These are phyloP conservation scores for Plusia festucae DNA, from an alignment of 2,888 invertebrate genomes.

Conservation along the genomic window DNA sequence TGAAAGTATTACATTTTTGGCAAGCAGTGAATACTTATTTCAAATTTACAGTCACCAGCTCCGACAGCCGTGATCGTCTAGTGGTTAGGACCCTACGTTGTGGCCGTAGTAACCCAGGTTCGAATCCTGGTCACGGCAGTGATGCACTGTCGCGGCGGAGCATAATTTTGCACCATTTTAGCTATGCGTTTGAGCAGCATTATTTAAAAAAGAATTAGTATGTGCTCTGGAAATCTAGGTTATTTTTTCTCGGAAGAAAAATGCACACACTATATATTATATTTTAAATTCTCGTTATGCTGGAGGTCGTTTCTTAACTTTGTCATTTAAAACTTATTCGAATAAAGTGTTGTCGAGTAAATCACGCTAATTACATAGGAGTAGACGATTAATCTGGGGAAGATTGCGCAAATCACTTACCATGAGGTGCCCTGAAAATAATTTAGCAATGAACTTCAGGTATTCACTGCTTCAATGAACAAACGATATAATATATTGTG, in stretches of 20 bases:
- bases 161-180: constrained; percentile 55
- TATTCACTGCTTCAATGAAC: neutral
- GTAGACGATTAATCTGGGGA: neutral
- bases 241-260: too few relatives aligned
- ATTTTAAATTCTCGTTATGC: too few relatives aligned
- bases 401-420: neutral
- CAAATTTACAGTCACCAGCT: constrained; percentile 60
- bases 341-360: neutral
- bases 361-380: too few relatives aligned
- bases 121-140: constrained; percentile 89
- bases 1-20: constrained; percentile 53
- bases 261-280: too few relatives aligned
- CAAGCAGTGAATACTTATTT: constrained; percentile 38
- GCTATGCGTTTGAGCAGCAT: too few relatives aligned
- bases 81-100: constrained; percentile 92
- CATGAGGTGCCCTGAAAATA: neutral
- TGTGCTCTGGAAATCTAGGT: too few relatives aligned
- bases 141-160: constrained; percentile 75
- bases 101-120: constrained; percentile 93
- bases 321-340: too few relatives aligned
- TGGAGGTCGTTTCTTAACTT: too few relatives aligned
- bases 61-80: constrained; percentile 91
- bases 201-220: too few relatives aligned
- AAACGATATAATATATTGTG: constrained; percentile 7
- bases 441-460: neutral